Evolutionary conservation across 2,888 invertebrate genomes (phyloP).

Genomic region (Barypeithes pellucidus): DNA sequence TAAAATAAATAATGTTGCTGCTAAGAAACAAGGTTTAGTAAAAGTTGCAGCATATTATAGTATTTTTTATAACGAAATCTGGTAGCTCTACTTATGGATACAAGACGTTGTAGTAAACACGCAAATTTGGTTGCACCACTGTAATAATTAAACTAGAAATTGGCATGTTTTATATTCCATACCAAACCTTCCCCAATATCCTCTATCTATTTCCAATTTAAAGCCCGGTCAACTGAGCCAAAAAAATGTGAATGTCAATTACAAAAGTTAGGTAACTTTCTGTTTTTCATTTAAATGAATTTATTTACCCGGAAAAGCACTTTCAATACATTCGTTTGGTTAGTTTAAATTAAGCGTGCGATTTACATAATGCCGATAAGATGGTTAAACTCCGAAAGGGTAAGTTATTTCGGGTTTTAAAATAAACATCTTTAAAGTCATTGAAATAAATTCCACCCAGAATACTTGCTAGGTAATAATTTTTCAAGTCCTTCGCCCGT

Average conservation of each 20-base stretch:
- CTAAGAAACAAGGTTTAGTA: too few species aligned
- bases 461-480: not conserved
- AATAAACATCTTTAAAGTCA: slow-evolving; percentile 6
- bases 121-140: too few species aligned
- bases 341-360: not conserved
- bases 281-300: slow-evolving; percentile 18
- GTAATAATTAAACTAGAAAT: too few species aligned
- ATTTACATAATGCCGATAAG: slow-evolving; percentile 3
- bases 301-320: slow-evolving; percentile 7
- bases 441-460: not conserved
- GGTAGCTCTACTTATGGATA: too few species aligned
- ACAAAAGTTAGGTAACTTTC: slow-evolving; percentile 1
- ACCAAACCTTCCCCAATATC: too few species aligned
- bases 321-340: slow-evolving; percentile 6
- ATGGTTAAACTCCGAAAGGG: slow-evolving; percentile 5
- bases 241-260: slow-evolving; percentile 15
- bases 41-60: too few species aligned
- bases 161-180: too few species aligned
- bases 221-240: slow-evolving; percentile 22
- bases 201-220: slow-evolving; percentile 40
- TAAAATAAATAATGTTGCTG: too few species aligned
- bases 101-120: too few species aligned
- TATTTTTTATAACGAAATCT: too few species aligned
- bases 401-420: not conserved
- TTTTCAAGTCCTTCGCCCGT: not conserved